Evolutionary conservation across 2,113 vertebrate species (phyloP), one percentile per base, ranked within the genome.

Genomic region (Catagonus wagneri): DNA sequence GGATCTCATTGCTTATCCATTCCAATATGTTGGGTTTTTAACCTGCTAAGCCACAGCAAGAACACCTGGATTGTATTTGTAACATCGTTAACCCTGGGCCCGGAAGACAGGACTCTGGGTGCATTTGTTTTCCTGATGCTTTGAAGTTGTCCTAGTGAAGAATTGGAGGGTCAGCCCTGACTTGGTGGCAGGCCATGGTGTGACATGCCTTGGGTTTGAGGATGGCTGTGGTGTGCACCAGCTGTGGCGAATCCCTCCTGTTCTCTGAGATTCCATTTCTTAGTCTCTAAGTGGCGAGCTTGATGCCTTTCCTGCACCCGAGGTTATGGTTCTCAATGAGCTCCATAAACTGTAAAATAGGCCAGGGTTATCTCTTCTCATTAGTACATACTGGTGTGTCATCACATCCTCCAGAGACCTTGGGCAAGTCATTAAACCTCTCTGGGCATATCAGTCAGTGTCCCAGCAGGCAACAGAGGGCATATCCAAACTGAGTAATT

Each of bases 391-490:
- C 66, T 80, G 61, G 39, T 29, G n/a, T 71, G 39, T 83, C 83
- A 93, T 93, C 75, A 89, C 86, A 86, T 78, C 23, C 27, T 87
- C 63, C 85, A 56, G 69, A 81, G 71, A 90, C 69, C 84, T 89
- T 36, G 76, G 50, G 65, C 75, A 44, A 95, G 84, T 87, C n/a
- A 63, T 83, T 83, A 56, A 91, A 66, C 63, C n/a, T 65, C 78
- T 50, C 90, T 92, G 69, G 39, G 63, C 85, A 0, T 92, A 76
- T 76, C 61, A 50, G 27, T 66, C 78, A 72, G 68, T 52, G 44
- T 76, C 65, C 65, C 56, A 63, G 68, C 88, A 96, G 80, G 89
- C 95, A 96, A 86, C 75, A 95, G 84, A 86, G 56, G 74, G 68
- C 69, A 86, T 61, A 7, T 54, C 58, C n/a, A 78, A 92, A 93